Conservation (phyloP, 2,888 invertebrate species). For the Lumbricus terrestris region DNA sequence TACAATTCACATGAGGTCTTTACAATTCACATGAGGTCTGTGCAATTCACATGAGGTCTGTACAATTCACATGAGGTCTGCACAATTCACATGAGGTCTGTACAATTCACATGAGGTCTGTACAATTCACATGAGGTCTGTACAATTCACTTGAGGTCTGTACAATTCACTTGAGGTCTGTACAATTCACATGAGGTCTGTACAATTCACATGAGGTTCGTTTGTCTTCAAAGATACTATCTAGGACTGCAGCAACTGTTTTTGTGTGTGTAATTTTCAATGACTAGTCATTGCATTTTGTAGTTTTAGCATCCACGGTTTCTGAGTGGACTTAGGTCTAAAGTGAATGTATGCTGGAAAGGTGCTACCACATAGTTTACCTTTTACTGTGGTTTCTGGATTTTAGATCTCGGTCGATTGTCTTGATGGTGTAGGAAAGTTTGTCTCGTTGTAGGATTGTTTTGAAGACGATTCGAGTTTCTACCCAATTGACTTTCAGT, state of each 20-base stretch:
- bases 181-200: no score
- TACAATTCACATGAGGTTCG: no score
- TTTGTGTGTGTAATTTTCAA: not conserved
- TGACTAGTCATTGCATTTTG: not conserved
- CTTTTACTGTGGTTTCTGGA: not conserved
- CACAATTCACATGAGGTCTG: no score
- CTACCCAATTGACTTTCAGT: not conserved
- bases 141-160: no score
- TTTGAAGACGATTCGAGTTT: not conserved
- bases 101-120: no score
- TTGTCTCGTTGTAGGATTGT: not conserved
- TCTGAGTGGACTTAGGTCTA: not conserved
- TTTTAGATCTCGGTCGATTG: not conserved
- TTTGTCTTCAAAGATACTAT: not conserved
- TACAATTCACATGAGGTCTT: slow-evolving; percentile 79
- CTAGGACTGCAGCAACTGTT: not conserved
- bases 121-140: no score
- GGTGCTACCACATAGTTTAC: not conserved
- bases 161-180: no score
- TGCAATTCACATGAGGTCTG: no score
- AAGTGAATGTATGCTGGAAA: not conserved
- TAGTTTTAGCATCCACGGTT: not conserved
- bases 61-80: no score
- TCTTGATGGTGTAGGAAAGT: not conserved
- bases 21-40: slow-evolving; percentile 79